These are phyloP conservation scores for Nicator chloris DNA, from an alignment of 2,113 vertebrate species.

Conservation along the genomic window DNA sequence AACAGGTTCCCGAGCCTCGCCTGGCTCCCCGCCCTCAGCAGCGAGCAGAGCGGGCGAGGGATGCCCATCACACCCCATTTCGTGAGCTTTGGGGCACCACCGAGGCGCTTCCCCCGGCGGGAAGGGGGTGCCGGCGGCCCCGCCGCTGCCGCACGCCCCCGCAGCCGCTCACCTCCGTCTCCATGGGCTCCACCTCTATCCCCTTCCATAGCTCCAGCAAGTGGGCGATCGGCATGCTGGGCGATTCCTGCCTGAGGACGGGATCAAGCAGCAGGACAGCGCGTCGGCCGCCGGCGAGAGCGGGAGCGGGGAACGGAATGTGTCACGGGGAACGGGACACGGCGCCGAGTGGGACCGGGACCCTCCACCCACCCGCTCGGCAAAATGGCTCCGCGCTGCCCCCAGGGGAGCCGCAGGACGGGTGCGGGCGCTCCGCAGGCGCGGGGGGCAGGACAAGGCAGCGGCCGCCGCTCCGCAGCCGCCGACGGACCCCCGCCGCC, in stretches of 20 bases:
- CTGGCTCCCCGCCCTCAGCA: neutral
- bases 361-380: neutral
- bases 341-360: neutral
- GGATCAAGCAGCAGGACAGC: neutral
- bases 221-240: slow-evolving; percentile 75
- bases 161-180: slow-evolving; percentile 72
- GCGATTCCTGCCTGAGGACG: neutral
- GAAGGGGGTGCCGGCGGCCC: neutral
- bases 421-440: neutral
- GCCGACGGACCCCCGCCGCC: neutral
- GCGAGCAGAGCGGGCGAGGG: neutral
- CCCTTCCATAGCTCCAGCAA: slow-evolving; percentile 78
- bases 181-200: slow-evolving; percentile 78
- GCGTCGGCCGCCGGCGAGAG: neutral
- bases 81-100: neutral
- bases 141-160: neutral
- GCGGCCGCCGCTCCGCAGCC: neutral
- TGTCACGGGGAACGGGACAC: accelerated
- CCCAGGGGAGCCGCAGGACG: neutral
- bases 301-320: no score
- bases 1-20: neutral
- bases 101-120: neutral
- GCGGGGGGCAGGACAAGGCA: neutral
- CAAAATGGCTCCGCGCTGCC: neutral
- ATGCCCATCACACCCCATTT: accelerated